These are phyloP conservation scores for Myripristis murdjan DNA, from an alignment of 2,797 vertebrate species.

Conservation along the genomic window DNA sequence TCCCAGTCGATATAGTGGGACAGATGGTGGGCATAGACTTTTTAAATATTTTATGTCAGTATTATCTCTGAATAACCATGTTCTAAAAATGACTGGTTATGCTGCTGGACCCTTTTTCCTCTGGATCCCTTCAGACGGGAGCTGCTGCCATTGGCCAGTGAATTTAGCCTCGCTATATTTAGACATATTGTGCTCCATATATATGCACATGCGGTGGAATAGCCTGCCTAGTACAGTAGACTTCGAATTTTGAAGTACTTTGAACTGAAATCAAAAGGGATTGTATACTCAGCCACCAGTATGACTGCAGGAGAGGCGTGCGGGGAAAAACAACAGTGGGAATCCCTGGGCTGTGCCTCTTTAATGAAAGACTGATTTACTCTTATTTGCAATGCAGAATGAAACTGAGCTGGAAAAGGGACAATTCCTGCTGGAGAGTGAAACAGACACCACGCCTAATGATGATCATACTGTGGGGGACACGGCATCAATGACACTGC, in stretches of 20 bases:
- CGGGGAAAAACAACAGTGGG: neutral
- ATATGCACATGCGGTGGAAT: neutral
- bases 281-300: neutral
- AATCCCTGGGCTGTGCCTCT: too few relatives aligned
- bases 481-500: neutral
- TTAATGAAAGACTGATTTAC: neutral
- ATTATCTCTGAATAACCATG: slow-evolving; percentile 64
- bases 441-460: slow-evolving; percentile 13
- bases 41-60: slow-evolving; percentile 68
- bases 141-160: neutral
- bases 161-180: slow-evolving; percentile 32
- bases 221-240: neutral
- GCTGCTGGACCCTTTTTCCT: slow-evolving; percentile 17
- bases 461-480: slow-evolving; percentile 7
- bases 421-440: slow-evolving; percentile 12
- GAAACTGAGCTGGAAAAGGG: slow-evolving; percentile 21
- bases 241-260: neutral
- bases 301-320: neutral
- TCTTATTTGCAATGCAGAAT: slow-evolving; percentile 27
- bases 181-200: slow-evolving; percentile 9
- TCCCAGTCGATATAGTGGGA: neutral
- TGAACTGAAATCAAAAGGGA: neutral
- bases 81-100: slow-evolving; percentile 61
- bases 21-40: slow-evolving; percentile 2
- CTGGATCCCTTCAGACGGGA: neutral